Base-by-base conservation (phyloP, 2,797 vertebrate genomes). In the Telmatherina bonti region DNA sequence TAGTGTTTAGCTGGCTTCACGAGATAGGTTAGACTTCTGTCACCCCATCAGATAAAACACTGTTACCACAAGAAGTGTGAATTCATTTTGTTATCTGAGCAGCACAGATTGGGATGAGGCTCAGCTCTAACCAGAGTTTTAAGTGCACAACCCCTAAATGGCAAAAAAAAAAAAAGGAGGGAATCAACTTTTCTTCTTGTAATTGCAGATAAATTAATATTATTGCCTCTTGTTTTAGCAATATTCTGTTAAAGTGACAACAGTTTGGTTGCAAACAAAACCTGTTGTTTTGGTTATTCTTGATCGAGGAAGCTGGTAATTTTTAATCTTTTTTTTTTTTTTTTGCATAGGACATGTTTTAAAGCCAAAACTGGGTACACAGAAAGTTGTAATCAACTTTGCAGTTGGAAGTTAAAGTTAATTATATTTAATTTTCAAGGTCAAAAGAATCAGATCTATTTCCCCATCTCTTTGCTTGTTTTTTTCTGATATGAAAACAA, bases 301-400 rank as follows among this genome's bases (percentile, higher is more conserved):
- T 36, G 1, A 41, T 31, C 49, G 9, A 29, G 45, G 56, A 30
- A 30, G 26, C 70, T 67, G 51, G 41, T 31, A 55, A 70, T 75
- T 41, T 3, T 54, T 27, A 49, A 5, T 59, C 45, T 8, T 5
- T 31, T 26, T 8, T 57, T 58, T 79, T n/a, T 12, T 56, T 58
- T 79, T 86, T 89, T 47, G 87, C 82, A 88, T 87, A 89, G 83
- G 77, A 52, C 18, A 74, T 55, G 58, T 68, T 78, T 36, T 45
- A 11, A 66, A 58, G 41, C 41, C 20, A 26, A 55, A 49, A 62
- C 43, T 41, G 27, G 20, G 20, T 22, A 20, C 35, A 41, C 12
- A 27, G n/a, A 35, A 27, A 75, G 31, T 16, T 58, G 38, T 45
- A 16, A 35, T 58, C 33, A 73, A 51, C 5, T 83, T 64, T 70